These are phyloP conservation scores for Fulica atra DNA, from an alignment of 2,113 vertebrate species.

Conservation along the genomic window DNA sequence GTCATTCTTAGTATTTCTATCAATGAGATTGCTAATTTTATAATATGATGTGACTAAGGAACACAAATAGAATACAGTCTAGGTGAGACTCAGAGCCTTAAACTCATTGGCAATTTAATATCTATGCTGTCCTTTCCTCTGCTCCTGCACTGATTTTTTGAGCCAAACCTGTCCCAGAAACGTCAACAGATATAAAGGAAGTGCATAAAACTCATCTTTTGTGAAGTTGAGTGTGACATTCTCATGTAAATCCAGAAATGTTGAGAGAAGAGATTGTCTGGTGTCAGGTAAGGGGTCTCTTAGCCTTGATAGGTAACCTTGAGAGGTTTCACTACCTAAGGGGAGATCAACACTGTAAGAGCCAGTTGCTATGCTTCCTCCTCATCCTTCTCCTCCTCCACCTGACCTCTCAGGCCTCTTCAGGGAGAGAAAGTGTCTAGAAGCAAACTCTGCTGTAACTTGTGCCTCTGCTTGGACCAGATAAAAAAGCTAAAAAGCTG, in stretches of 20 bases:
- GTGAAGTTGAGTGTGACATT: not conserved
- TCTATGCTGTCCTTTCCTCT: not conserved
- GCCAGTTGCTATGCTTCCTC: too few species aligned
- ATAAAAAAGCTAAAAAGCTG: not conserved
- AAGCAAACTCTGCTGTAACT: not conserved
- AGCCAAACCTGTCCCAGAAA: not conserved
- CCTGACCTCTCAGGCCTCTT: too few species aligned
- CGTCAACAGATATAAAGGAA: not conserved
- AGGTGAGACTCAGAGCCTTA: not conserved
- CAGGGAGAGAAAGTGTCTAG: not conserved
- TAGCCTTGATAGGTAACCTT: too few species aligned
- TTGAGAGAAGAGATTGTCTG: not conserved
- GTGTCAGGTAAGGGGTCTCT: too few species aligned
- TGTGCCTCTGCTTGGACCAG: not conserved
- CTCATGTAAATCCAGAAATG: not conserved
- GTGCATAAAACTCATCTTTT: not conserved
- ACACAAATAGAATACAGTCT: not conserved
- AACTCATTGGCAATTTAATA: not conserved
- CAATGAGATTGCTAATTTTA: not conserved
- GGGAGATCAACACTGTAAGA: too few species aligned
- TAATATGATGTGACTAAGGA: not conserved
- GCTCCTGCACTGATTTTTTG: not conserved
- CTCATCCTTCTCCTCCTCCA: too few species aligned
- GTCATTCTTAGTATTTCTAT: not conserved
- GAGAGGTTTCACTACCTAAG: too few species aligned